Evolutionary conservation across 2,888 invertebrate genomes (phyloP).

Genomic region (Xestia ashworthii): DNA sequence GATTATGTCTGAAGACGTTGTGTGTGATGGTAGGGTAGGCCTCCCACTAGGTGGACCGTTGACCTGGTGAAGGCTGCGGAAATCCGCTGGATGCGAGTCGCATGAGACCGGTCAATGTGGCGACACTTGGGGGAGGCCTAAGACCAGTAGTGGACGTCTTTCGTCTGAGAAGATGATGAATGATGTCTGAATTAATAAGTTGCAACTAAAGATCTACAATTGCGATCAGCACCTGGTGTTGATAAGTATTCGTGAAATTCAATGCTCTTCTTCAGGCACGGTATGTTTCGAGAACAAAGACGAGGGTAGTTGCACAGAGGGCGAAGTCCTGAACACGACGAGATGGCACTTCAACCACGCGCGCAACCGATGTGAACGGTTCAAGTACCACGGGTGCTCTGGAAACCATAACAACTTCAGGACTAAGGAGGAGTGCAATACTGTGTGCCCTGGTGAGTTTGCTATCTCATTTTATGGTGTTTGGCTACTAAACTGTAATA

Average conservation of each 20-base stretch:
- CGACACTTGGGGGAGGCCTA: too few relatives aligned
- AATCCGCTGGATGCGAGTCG: too few relatives aligned
- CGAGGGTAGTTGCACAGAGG: constrained; percentile 89
- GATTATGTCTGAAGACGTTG: too few relatives aligned
- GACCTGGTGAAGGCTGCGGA: too few relatives aligned
- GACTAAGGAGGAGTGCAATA: constrained; percentile 94
- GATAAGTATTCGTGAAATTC: neutral
- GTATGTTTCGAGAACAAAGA: constrained; percentile 95
- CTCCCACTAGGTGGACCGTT: too few relatives aligned
- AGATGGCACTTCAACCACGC: constrained; percentile 95
- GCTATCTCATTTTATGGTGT: neutral
- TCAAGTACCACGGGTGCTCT: constrained; percentile 93
- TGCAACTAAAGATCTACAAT: neutral
- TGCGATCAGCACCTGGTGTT: neutral
- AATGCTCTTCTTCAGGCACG: constrained; percentile 89
- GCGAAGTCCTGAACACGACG: constrained; percentile 83
- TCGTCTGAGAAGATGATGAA: too few relatives aligned
- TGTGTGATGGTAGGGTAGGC: too few relatives aligned
- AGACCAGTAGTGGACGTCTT: too few relatives aligned
- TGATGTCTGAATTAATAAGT: too few relatives aligned
- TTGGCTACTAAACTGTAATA: constrained; percentile 1
- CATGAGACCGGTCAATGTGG: too few relatives aligned
- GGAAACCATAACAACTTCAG: constrained; percentile 97
- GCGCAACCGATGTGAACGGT: constrained; percentile 94
- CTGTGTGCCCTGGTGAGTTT: constrained; percentile 94